These are phyloP conservation scores for Myotis lucifugus DNA, from an alignment of 2,113 vertebrate species.

Conservation along the genomic window DNA sequence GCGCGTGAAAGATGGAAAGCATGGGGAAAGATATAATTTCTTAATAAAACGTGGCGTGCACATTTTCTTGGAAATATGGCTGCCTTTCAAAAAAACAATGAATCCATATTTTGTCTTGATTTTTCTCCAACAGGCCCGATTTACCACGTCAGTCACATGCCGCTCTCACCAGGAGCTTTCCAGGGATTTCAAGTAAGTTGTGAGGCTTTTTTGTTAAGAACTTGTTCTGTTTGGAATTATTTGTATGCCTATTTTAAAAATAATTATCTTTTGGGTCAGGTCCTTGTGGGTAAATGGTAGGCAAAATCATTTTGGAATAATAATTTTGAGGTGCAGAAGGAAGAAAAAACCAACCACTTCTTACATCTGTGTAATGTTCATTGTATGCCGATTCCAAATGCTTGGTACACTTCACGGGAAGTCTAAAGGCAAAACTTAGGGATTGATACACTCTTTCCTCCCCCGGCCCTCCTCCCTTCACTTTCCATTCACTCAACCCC, in stretches of 20 bases:
- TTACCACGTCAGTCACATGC: constrained; percentile 38
- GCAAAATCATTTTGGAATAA: constrained; percentile 18
- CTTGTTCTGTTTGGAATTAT: constrained; percentile 62
- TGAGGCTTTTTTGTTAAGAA: constrained; percentile 6
- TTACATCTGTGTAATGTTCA: background rate
- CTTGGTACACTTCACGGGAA: background rate
- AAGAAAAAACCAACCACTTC: background rate
- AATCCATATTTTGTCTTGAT: constrained; percentile 74
- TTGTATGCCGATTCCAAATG: background rate
- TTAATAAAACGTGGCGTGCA: constrained; percentile 42
- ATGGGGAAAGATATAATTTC: constrained; percentile 54
- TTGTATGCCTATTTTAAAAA: constrained; percentile 76
- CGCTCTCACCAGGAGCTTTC: constrained; percentile 56
- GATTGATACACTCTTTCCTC: background rate
- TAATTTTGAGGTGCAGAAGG: background rate
- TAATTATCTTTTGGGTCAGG: constrained; percentile 69
- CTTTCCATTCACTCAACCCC: background rate
- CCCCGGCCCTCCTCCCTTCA: constrained; percentile 15
- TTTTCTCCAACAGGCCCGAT: constrained; percentile 63
- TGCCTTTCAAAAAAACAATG: constrained; percentile 72
- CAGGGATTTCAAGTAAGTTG: constrained; percentile 53
- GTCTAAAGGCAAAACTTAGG: background rate
- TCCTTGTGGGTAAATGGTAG: constrained; percentile 25
- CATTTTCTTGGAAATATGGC: constrained; percentile 59
- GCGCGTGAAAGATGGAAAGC: constrained; percentile 34